These are phyloP conservation scores for Numida meleagris DNA, from an alignment of 2,113 vertebrate genomes.

Conservation along the genomic window DNA sequence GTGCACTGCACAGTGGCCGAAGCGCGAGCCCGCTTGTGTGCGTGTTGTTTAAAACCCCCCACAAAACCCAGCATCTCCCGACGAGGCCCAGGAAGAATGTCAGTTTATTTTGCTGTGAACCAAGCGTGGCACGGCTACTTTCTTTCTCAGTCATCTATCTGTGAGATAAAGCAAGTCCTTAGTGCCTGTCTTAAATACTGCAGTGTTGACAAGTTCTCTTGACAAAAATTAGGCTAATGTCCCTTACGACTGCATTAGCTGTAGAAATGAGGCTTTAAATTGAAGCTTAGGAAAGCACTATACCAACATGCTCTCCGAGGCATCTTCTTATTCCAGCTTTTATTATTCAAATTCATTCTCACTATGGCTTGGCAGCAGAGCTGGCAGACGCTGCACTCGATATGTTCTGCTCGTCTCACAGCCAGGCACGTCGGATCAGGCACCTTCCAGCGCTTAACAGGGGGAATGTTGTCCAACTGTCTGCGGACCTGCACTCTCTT, in stretches of 20 bases:
- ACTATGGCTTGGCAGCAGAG: conserved; percentile 42
- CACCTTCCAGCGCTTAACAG: background rate
- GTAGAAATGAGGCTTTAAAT: conserved; percentile 71
- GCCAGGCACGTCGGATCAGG: background rate
- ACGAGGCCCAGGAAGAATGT: background rate
- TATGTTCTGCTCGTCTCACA: background rate
- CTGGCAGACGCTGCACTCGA: background rate
- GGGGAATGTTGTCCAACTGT: accelerated
- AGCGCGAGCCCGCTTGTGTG: background rate
- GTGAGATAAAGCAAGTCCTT: conserved; percentile 57
- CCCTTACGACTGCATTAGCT: conserved; percentile 62
- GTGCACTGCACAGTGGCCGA: background rate
- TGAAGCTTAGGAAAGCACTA: conserved; percentile 28
- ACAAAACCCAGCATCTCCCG: background rate
- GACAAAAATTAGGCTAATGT: conserved; percentile 78
- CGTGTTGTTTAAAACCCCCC: background rate
- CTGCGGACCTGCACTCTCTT: accelerated
- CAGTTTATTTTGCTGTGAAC: conserved; percentile 58
- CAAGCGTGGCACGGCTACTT: conserved; percentile 59
- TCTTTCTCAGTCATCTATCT: conserved; percentile 51
- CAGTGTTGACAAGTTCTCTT: conserved; percentile 71
- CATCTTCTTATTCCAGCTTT: conserved; percentile 68
- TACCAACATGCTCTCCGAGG: conserved; percentile 56
- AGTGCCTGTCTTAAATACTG: conserved; percentile 58
- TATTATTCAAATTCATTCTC: conserved; percentile 74